These are phyloP conservation scores for Philhelius pedissequus DNA, from an alignment of 2,888 invertebrate genomes.

Conservation along the genomic window DNA sequence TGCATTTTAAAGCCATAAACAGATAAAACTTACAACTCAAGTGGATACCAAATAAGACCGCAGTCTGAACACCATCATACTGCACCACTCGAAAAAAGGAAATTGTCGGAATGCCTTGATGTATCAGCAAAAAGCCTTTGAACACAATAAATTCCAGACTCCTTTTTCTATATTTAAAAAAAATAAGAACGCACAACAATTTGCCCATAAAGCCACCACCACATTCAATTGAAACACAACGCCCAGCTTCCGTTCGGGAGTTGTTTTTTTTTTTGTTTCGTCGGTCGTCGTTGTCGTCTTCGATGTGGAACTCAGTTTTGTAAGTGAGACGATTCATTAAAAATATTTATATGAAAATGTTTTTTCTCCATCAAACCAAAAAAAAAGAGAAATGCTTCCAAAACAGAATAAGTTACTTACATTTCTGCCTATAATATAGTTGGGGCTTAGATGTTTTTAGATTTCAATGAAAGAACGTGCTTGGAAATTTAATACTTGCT, in stretches of 20 bases:
- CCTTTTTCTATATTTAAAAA: background rate
- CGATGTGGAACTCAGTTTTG: slow-evolving; percentile 4
- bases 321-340: slow-evolving; percentile 33
- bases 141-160: slow-evolving; percentile 14
- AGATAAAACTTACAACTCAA: background rate
- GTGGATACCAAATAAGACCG: slow-evolving; percentile 24
- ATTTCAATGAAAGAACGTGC: slow-evolving; percentile 31
- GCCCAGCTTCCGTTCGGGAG: slow-evolving; percentile 34
- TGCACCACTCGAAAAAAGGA: slow-evolving; percentile 19
- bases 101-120: slow-evolving; percentile 28
- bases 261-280: background rate
- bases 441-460: background rate
- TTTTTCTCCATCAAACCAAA: background rate
- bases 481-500: slow-evolving; percentile 29
- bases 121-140: background rate
- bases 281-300: background rate
- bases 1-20: background rate
- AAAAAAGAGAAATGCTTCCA: background rate
- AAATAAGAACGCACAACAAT: slow-evolving; percentile 8
- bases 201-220: slow-evolving; percentile 3
- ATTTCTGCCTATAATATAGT: background rate
- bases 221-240: slow-evolving; percentile 24
- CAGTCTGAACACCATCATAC: background rate
- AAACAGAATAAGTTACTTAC: background rate
- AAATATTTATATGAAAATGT: slow-evolving; percentile 8